Base-by-base conservation (phyloP, 2,888 invertebrate species). In the Luperina nickerlii region DNA sequence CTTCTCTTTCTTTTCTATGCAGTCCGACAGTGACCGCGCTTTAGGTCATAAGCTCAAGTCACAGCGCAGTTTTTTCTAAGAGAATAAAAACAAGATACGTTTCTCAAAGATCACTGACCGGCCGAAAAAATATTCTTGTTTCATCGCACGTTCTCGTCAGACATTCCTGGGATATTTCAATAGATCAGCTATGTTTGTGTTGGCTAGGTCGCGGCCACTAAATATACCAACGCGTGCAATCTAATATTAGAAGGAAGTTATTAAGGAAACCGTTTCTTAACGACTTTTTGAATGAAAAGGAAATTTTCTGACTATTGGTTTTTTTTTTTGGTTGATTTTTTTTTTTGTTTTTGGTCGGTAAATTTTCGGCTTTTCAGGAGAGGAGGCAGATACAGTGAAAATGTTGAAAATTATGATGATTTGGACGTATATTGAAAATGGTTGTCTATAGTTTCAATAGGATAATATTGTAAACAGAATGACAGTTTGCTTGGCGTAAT, bases 161-260 rank as follows among this genome's bases (percentile, higher is more conserved):
- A 63, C 67, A 84, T 87, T 87, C 87, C 75, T 20, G 1, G 54
- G 60, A 84, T 78, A 32, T 63, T 66, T 60, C 32, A 66, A 73
- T 87, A 85, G 85, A 85, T 73, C 84, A 84, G 72, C 27, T 11
- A 8, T 27, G 73, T 81, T 84, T 87, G 27, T 80, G 77, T 85
- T 85, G 85, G 84, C 77, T 85, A 85, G 85, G 85, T 85, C 87
- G 81, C n/a, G 87, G 70, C 32, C 5, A 76, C 66, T 62, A 73
- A 45, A 72, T 68, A 65, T 66, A 72, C 5, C n/a, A 15, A 32
- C 42, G 54, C 48, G 57, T 57, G 66, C 42, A 65, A 27, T 76
- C 76, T 83, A 67, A 73, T 85, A 67, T 77, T 73, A 75, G 79
- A 63, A 20, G 27, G 24, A 70, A 77, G 3, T 54, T 63, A 27